Base-by-base conservation (phyloP, 2,888 invertebrate species). In the Synanthedon vespiformis region DNA sequence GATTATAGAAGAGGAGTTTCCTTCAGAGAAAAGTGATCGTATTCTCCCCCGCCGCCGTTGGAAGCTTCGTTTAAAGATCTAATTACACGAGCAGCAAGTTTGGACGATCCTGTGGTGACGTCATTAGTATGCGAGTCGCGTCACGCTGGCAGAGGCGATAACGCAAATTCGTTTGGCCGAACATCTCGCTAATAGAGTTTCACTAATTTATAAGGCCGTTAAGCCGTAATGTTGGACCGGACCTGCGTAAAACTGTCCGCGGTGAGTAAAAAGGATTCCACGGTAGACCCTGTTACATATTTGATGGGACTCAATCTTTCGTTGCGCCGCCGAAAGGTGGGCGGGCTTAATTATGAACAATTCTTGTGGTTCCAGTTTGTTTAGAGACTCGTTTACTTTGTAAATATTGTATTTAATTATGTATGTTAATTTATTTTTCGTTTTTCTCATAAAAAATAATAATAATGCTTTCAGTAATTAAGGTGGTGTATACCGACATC, bases 141-240 rank as follows among this genome's bases (percentile, higher is more conserved):
- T 72, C 65, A 66, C 64, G 66, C 70, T 70, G 72, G 72, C 78
- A 68, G 72, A 80, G 80, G 84, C 83, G 87, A 87, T 87, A 86
- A 86, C 84, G 81, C 83, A 85, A 87, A 86, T 86, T 86, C 85
- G 84, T 82, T 85, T 85, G 78, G 74, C 71, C 78, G 80, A 85
- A 81, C 84, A 84, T 86, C 84, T 77, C 78, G 83, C 80, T 87
- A 87, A 86, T 87, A 87, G 86, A 86, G 86, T 86, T 87, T 84
- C 81, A 80, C 84, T 87, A 85, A 87, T 87, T 87, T 87, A 85
- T 84, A 85, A 85, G 85, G 72, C 77, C 74, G 79, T 82, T 80
- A 83, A 80, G 82, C 79, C 76, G 56, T 68, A 69, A 58, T 34
- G 34, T 34, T 64, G 70, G 62, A 63, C 70, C 71, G 73, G 70